Conservation (phyloP, 2,797 vertebrate genomes). For the Acanthis flammea region DNA sequence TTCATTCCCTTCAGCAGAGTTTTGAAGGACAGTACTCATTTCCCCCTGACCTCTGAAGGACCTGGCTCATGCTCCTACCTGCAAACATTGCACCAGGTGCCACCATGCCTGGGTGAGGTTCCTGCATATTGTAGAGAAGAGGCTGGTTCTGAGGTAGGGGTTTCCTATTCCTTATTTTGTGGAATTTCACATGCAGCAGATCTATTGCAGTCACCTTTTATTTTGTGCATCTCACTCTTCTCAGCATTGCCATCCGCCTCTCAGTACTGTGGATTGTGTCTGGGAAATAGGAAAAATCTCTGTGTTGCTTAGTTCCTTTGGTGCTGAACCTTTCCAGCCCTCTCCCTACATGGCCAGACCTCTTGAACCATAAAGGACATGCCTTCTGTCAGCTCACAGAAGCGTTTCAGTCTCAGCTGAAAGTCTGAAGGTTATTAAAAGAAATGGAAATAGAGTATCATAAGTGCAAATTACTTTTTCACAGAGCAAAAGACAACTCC, state of each 20-base stretch:
- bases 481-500: background rate
- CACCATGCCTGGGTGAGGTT: accelerated
- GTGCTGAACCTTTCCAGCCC: background rate
- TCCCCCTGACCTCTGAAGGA: background rate
- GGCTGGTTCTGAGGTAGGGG: background rate
- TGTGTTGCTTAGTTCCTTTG: background rate
- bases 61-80: background rate
- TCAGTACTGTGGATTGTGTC: background rate
- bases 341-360: background rate
- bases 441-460: background rate
- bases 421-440: background rate
- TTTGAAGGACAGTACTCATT: background rate
- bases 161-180: background rate
- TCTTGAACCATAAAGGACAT: background rate
- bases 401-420: background rate
- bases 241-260: background rate
- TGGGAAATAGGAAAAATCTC: background rate
- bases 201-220: background rate
- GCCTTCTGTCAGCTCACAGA: background rate
- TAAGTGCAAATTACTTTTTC: background rate
- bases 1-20: background rate
- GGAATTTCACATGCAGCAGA: background rate
- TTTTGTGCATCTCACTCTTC: background rate
- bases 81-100: background rate
- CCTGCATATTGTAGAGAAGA: background rate